Conservation (phyloP, 1,140 invertebrate species). For the Euura saliciscinereae region DNA sequence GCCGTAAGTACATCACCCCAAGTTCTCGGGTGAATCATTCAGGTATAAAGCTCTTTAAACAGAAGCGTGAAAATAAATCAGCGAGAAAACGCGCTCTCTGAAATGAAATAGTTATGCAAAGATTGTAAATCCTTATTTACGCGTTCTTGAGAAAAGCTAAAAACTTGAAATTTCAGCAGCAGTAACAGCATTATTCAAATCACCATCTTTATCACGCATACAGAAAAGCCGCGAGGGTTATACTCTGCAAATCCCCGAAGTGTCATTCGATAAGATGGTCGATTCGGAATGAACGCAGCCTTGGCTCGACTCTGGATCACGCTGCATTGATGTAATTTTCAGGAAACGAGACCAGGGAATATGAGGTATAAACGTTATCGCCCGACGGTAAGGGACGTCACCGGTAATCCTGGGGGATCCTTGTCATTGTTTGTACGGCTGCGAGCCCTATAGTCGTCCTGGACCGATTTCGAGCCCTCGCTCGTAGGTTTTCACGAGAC, state of each 20-base stretch:
- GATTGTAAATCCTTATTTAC: constrained; percentile 2
- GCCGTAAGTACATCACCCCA: neutral
- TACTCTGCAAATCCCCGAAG: too few species aligned
- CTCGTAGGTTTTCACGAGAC: neutral
- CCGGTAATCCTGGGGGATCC: neutral
- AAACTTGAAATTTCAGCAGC: neutral
- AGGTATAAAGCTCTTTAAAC: neutral
- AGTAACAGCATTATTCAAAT: neutral
- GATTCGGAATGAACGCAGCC: neutral
- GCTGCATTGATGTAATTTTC: too few species aligned
- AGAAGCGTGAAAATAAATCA: neutral
- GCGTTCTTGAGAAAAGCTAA: neutral
- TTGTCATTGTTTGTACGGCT: neutral
- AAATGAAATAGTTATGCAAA: constrained; percentile 7
- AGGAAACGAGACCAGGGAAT: neutral
- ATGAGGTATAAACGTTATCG: neutral
- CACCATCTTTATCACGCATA: neutral
- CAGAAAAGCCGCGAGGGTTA: too few species aligned
- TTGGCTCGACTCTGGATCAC: too few species aligned
- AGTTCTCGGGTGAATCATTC: neutral
- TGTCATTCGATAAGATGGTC: neutral
- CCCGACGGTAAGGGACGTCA: neutral
- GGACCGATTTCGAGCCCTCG: neutral
- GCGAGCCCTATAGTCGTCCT: neutral
- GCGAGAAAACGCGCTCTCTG: neutral